phyloP scores from a whole-genome alignment of 2,797 vertebrate genomes.

The Carapus acus region DNA sequence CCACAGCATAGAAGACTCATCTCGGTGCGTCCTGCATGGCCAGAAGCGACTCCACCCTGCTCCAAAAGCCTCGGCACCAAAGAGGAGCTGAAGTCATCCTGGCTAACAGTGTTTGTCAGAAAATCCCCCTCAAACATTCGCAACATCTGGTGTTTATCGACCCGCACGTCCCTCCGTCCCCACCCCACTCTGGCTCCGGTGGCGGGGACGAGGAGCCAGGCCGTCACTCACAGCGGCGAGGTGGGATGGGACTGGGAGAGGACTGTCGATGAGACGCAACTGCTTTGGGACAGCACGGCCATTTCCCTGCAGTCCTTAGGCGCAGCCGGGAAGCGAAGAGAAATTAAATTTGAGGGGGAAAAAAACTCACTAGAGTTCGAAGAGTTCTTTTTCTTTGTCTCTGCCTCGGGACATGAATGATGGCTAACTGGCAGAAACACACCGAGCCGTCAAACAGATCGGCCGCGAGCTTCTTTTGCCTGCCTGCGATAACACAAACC shows the following conservation, averaged over 20 bases:
- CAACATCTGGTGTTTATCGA: conserved; percentile 69
- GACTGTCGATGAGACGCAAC: too few relatives aligned
- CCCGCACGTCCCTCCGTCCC: conserved; percentile 34
- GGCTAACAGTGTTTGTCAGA: conserved; percentile 21
- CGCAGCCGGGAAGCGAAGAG: not conserved
- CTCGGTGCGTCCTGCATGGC: not conserved
- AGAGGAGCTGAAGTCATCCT: conserved; percentile 27
- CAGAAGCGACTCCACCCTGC: not conserved
- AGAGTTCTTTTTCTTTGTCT: conserved; percentile 7
- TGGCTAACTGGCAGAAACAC: conserved; percentile 23
- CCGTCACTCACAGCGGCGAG: conserved; percentile 58
- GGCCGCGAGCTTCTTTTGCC: conserved; percentile 25
- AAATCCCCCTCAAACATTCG: conserved; percentile 30
- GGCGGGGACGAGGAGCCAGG: conserved; percentile 53
- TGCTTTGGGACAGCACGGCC: not conserved
- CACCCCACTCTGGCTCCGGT: conserved; percentile 23
- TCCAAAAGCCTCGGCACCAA: conserved; percentile 13
- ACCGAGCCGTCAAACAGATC: conserved; percentile 28
- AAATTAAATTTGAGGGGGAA: too few relatives aligned
- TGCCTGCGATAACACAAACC: conserved; percentile 44
- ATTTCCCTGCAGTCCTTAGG: conserved; percentile 2
- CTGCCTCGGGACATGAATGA: conserved; percentile 36
- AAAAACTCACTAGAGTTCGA: conserved; percentile 13
- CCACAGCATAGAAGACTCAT: not conserved
- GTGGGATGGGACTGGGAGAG: conserved; percentile 48